A percentile compares a stretch with the other conserved stretches of the same genome.
phyloP scores from a whole-genome alignment of 2,113 vertebrate genomes.

The Thymallus thymallus region DNA sequence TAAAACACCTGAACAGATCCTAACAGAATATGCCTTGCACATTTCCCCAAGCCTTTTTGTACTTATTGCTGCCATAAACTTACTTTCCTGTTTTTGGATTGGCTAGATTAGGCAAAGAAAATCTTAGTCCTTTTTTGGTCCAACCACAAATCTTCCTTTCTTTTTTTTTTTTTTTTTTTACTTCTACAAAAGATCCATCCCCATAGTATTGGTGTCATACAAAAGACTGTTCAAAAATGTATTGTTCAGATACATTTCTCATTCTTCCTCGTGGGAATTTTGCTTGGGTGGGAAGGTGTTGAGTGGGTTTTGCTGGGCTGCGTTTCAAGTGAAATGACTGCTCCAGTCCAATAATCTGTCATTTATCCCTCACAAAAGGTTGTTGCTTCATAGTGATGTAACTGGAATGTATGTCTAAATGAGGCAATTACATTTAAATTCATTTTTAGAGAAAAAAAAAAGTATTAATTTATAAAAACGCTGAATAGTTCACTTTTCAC shows the following conservation, averaged over 20 bases:
- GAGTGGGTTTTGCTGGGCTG: slow-evolving; percentile 26
- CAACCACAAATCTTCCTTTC: neutral
- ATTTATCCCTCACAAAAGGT: slow-evolving; percentile 33
- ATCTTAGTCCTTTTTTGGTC: neutral
- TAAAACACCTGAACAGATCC: neutral
- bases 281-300: slow-evolving; percentile 31
- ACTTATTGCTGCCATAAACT: neutral
- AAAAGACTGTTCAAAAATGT: slow-evolving; percentile 32
- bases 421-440: slow-evolving; percentile 60
- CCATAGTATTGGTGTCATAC: slow-evolving; percentile 20
- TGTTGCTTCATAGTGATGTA: slow-evolving; percentile 34
- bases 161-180: neutral
- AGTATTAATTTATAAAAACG: slow-evolving; percentile 24
- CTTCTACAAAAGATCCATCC: slow-evolving; percentile 27
- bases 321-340: slow-evolving; percentile 49
- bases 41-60: slow-evolving; percentile 25
- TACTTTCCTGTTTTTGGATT: slow-evolving; percentile 3
- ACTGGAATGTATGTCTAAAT: slow-evolving; percentile 61
- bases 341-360: slow-evolving; percentile 28
- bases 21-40: slow-evolving; percentile 14
- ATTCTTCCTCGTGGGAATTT: slow-evolving; percentile 42
- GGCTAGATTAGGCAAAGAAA: slow-evolving; percentile 27
- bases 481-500: neutral
- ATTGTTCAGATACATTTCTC: slow-evolving; percentile 4
- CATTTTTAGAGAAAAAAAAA: slow-evolving; percentile 43